A percentile compares a stretch with the other conserved stretches of the same genome.
phyloP scores from a whole-genome alignment of 2,797 vertebrate species.

The Hydrophis major region DNA sequence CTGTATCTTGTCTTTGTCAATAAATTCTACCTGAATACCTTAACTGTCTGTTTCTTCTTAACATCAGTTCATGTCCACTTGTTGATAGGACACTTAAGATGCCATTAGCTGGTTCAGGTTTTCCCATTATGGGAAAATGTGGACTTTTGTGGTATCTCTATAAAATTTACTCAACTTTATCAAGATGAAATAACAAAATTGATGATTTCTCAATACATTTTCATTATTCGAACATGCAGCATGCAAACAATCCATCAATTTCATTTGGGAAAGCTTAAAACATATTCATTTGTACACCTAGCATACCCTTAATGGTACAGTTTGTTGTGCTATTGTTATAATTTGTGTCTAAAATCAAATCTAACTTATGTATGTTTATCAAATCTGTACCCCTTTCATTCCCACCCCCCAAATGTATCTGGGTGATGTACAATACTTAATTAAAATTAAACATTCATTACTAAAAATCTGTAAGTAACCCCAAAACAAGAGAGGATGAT shows the following conservation, averaged over 20 bases:
- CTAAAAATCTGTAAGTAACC: no score
- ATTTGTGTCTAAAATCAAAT: neutral
- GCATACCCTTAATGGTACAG: neutral
- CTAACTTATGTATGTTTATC: neutral
- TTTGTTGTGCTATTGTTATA: neutral
- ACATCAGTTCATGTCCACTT: fast-evolving
- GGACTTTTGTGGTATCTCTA: neutral
- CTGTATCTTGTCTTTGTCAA: slow-evolving; percentile 42
- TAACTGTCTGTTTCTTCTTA: slow-evolving; percentile 46
- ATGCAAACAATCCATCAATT: neutral
- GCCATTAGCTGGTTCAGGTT: slow-evolving; percentile 8
- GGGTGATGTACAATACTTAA: neutral
- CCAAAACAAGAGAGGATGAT: no score
- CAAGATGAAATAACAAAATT: neutral
- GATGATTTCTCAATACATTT: neutral
- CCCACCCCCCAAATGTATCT: neutral
- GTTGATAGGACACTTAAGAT: slow-evolving; percentile 10
- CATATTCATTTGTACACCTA: neutral
- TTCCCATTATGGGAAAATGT: slow-evolving; percentile 26
- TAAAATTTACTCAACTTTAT: neutral
- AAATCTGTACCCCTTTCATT: neutral
- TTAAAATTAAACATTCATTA: neutral
- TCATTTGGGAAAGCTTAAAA: slow-evolving; percentile 10
- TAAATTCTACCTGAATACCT: slow-evolving; percentile 59
- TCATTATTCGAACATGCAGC: neutral